Conservation (phyloP, 2,113 vertebrate species). For the Pituophis catenifer region DNA sequence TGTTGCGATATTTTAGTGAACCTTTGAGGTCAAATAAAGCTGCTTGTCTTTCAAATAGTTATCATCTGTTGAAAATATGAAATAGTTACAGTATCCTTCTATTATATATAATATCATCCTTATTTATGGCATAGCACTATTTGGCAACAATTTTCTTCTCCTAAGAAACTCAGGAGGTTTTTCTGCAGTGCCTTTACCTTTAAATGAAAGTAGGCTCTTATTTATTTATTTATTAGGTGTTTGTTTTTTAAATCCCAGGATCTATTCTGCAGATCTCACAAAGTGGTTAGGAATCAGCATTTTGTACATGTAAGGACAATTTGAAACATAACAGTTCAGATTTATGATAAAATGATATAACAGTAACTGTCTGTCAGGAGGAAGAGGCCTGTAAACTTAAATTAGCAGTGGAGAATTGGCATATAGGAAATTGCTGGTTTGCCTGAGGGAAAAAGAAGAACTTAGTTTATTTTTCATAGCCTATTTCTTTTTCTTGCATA, state of each 20-base stretch:
- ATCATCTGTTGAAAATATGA: background rate
- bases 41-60: background rate
- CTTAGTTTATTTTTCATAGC: background rate
- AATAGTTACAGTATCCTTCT: background rate
- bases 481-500: background rate
- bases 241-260: background rate
- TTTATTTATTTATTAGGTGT: background rate
- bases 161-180: background rate
- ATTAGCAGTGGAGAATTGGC: background rate
- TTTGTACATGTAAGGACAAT: background rate
- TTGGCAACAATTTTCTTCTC: background rate
- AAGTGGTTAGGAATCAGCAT: background rate
- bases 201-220: constrained; percentile 18
- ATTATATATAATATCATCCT: background rate
- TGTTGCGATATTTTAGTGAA: constrained; percentile 19
- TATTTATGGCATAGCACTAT: background rate
- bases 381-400: background rate
- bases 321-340: background rate
- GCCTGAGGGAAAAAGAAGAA: background rate
- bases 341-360: constrained; percentile 6
- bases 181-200: background rate
- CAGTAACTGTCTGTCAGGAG: background rate
- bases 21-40: background rate
- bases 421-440: background rate
- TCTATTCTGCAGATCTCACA: constrained; percentile 7